These are phyloP conservation scores for Helogale parvula DNA, from an alignment of 2,113 vertebrate genomes.

Conservation along the genomic window DNA sequence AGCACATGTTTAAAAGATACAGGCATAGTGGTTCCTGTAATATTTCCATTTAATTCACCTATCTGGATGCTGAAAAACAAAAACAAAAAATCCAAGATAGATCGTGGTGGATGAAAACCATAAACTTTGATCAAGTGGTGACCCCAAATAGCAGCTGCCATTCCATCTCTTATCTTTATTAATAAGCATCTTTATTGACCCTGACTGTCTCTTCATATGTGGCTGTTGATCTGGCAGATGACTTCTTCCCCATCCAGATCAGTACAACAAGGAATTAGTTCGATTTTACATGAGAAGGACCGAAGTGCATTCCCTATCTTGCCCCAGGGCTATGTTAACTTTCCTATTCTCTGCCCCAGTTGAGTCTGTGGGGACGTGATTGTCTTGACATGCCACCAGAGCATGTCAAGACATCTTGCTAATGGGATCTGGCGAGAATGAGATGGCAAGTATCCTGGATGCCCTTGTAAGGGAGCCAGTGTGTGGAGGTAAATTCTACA, in stretches of 20 bases:
- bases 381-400: not conserved
- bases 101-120: not conserved
- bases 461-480: not conserved
- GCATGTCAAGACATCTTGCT: not conserved
- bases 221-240: slow-evolving; percentile 17
- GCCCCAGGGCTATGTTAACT: not conserved
- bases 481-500: not conserved
- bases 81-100: not conserved
- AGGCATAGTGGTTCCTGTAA: not conserved
- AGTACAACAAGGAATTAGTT: not conserved
- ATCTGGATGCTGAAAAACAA: not conserved
- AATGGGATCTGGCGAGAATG: not conserved
- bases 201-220: not conserved
- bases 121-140: not conserved
- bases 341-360: not conserved
- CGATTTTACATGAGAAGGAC: not conserved
- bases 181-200: too few relatives aligned
- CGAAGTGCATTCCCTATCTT: not conserved
- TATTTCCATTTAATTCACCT: not conserved
- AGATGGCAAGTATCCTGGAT: not conserved
- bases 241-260: not conserved
- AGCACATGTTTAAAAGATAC: not conserved
- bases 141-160: not conserved
- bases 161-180: slow-evolving; percentile 10
- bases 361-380: not conserved